Conservation (phyloP, 2,888 invertebrate genomes). For the Diachrysia chrysitis region DNA sequence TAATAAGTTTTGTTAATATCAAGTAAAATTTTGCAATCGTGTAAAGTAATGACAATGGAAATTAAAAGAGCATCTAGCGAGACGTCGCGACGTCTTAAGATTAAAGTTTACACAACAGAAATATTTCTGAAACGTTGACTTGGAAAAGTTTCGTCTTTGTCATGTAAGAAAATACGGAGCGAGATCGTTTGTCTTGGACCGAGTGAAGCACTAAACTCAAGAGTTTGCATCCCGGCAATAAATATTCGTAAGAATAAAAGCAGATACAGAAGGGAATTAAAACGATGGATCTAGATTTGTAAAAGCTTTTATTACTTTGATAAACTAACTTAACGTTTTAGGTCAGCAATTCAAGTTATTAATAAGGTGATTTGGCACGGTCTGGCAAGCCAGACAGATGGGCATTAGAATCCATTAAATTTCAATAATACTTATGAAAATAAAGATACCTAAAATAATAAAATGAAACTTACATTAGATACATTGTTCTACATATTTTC, state of each 20-base stretch:
- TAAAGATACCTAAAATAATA: neutral
- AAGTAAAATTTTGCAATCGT: constrained; percentile 30
- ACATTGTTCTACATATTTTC: neutral
- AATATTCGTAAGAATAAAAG: constrained; percentile 72
- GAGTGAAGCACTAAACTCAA: constrained; percentile 68
- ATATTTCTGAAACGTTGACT: constrained; percentile 80
- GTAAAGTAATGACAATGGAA: constrained; percentile 61
- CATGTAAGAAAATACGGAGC: constrained; percentile 81
- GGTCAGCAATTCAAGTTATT: neutral
- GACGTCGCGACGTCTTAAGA: constrained; percentile 60
- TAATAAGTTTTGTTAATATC: constrained; percentile 11
- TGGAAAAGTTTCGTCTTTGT: constrained; percentile 83
- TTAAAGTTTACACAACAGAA: constrained; percentile 76
- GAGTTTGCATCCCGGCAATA: constrained; percentile 77
- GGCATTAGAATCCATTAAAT: constrained; percentile 10
- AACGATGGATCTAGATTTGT: constrained; percentile 60
- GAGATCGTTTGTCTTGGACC: constrained; percentile 80
- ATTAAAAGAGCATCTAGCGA: constrained; percentile 58
- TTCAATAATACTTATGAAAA: neutral
- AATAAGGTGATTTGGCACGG: neutral
- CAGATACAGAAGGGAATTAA: constrained; percentile 58
- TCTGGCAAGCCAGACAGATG: constrained; percentile 3
- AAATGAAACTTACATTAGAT: neutral
- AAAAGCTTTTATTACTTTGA: constrained; percentile 43
- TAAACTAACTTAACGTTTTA: constrained; percentile 15